Base-by-base conservation (phyloP, 1,140 invertebrate species). In the Zaprionus africanus region DNA sequence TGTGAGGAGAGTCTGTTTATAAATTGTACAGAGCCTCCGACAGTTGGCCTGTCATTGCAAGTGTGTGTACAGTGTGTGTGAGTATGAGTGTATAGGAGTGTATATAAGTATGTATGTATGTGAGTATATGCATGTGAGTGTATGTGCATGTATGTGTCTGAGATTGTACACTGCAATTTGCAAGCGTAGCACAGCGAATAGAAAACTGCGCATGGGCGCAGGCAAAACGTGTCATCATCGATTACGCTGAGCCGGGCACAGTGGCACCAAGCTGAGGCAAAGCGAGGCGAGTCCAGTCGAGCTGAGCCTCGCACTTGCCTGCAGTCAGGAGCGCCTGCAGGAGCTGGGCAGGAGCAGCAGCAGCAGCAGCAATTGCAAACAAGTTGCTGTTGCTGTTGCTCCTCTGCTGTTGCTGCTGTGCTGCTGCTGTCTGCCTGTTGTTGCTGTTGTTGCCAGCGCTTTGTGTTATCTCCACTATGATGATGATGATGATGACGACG, bases 181-280 rank as follows among this genome's bases (percentile, higher is more conserved):
- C 82, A 60, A 49, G 38, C 61, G 59, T 41, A 60, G 36, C 66
- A 56, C 28, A 13, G 65, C 72, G 70, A 34, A 71, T 65, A 13
- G 57, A 54, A 34, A 57, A 63, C 17, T 56, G 85, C 80, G 81
- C 84, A 88, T 88, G 70, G 69, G 75, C 81, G 76, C 73, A 84
- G 81, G 68, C 81, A 83, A 90, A 90, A 90, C 81, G 86, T 90
- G 85, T 90, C 85, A 90, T 90, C 85, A 90, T 90, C 85, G 85
- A 90, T 90, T 90, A 90, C 74, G 65, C 69, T 49, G 73, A 72
- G 67, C 34, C 36, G 49, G 41, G 31, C 53, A 19, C 41, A 46
- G n/a, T 9, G 26, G 7, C 26, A 12, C 1, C 49, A 12, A 53
- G 36, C 49, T 17, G 6, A 17, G n/a, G 19, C 49, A 13, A 31